These are phyloP conservation scores for Acanthurus tractus DNA, from an alignment of 2,797 vertebrate species.

Conservation along the genomic window DNA sequence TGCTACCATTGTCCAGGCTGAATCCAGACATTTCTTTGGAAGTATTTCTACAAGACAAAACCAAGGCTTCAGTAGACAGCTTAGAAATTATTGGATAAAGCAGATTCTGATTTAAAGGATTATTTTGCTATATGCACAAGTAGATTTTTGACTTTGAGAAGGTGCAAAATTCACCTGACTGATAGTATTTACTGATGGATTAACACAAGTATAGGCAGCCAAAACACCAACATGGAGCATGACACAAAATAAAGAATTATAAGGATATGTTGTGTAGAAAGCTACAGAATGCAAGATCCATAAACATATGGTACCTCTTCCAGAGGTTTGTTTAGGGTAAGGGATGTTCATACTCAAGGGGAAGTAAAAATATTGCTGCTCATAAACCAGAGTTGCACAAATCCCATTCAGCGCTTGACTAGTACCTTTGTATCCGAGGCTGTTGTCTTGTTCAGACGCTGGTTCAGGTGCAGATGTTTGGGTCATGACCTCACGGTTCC, in stretches of 20 bases:
- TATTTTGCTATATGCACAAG: too few species aligned
- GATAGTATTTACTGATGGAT: neutral
- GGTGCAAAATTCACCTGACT: too few species aligned
- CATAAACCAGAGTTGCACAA: neutral
- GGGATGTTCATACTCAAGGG: too few species aligned
- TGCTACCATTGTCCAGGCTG: conserved; percentile 22
- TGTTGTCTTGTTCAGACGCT: conserved; percentile 73
- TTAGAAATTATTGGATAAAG: neutral
- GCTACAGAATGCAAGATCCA: too few species aligned
- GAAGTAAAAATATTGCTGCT: neutral
- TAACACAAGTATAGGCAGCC: neutral
- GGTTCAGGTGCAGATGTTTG: conserved; percentile 62
- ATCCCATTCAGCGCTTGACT: neutral
- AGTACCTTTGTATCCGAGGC: conserved; percentile 83
- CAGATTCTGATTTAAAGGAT: neutral
- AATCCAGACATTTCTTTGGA: conserved; percentile 31
- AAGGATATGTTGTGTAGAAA: neutral
- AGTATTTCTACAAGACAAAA: neutral
- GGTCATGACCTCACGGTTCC: conserved; percentile 57
- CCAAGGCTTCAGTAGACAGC: neutral
- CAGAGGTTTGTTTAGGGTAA: neutral
- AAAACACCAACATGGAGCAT: neutral
- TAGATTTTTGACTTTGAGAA: neutral
- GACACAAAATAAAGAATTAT: neutral
- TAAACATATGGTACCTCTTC: neutral